Conservation (phyloP, 1,140 invertebrate genomes). For the Homalodisca vitripennis region DNA sequence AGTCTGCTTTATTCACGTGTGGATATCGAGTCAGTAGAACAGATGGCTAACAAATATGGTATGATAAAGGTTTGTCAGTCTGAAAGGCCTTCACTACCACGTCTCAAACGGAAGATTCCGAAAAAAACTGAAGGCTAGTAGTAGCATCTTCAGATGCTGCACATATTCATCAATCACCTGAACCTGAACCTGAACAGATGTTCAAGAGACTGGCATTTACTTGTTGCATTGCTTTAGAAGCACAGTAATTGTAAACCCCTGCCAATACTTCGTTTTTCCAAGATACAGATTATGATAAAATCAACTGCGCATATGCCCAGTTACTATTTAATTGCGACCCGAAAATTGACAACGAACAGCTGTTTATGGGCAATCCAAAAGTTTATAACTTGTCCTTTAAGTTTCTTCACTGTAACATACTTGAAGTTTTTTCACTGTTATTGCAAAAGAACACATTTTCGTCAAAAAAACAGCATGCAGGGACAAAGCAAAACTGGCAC, state of each 20-base stretch:
- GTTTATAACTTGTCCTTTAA: conserved; percentile 7
- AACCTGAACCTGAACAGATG: background rate
- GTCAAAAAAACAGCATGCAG: too few species aligned
- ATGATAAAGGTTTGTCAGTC: background rate
- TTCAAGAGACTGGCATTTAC: conserved; percentile 7
- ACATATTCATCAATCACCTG: background rate
- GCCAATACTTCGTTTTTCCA: background rate
- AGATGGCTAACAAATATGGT: background rate
- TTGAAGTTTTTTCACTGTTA: conserved; percentile 17
- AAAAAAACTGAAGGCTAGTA: background rate
- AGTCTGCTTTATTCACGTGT: background rate
- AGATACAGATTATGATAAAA: conserved; percentile 4
- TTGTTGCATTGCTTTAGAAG: background rate
- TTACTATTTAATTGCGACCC: background rate
- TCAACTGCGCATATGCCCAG: background rate
- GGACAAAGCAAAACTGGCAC: background rate
- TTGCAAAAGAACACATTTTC: background rate
- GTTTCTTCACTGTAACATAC: background rate
- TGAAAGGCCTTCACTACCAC: background rate
- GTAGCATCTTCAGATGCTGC: background rate
- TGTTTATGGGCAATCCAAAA: conserved; percentile 7
- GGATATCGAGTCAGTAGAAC: background rate
- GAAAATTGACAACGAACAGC: background rate
- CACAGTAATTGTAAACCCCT: conserved; percentile 1
- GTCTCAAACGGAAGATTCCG: background rate